Evolutionary conservation across 2,888 invertebrate genomes (phyloP).

Genomic region (Polyommatus icarus): DNA sequence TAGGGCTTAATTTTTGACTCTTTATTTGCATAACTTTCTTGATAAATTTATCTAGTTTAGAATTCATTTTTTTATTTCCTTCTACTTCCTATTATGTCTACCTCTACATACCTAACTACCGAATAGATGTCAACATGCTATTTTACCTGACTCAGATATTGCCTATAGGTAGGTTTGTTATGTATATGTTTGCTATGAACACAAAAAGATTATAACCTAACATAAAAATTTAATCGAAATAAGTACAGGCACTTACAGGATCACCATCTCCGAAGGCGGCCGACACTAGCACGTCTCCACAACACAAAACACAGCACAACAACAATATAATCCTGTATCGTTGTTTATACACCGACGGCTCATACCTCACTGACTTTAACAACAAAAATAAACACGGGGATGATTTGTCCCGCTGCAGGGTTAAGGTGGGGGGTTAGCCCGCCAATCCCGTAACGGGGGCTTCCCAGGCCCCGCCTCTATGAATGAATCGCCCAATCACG

Average conservation of each 20-base stretch:
- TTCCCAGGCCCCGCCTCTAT: slow-evolving; percentile 56
- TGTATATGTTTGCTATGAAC: too few species aligned
- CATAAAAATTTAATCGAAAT: background rate
- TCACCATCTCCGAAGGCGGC: slow-evolving; percentile 70
- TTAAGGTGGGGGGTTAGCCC: slow-evolving; percentile 51
- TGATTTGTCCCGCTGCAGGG: slow-evolving; percentile 61
- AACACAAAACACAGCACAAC: slow-evolving; percentile 49
- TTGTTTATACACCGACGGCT: slow-evolving; percentile 60
- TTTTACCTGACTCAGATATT: background rate
- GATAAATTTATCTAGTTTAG: background rate
- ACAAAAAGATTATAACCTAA: background rate
- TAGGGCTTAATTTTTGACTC: background rate
- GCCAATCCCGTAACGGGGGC: slow-evolving; percentile 53
- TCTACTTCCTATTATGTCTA: too few species aligned
- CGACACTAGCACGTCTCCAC: slow-evolving; percentile 53
- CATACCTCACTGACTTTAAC: slow-evolving; percentile 71
- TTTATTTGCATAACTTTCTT: background rate
- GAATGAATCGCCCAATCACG: slow-evolving; percentile 53
- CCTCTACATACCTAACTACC: background rate
- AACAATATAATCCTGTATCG: slow-evolving; percentile 35
- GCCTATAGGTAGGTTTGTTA: background rate
- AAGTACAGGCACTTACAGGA: slow-evolving; percentile 64
- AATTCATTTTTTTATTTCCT: too few species aligned
- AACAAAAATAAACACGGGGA: slow-evolving; percentile 78
- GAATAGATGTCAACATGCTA: background rate